phyloP scores from a whole-genome alignment of 1,140 invertebrate genomes.

The Nixonia krombeini region DNA sequence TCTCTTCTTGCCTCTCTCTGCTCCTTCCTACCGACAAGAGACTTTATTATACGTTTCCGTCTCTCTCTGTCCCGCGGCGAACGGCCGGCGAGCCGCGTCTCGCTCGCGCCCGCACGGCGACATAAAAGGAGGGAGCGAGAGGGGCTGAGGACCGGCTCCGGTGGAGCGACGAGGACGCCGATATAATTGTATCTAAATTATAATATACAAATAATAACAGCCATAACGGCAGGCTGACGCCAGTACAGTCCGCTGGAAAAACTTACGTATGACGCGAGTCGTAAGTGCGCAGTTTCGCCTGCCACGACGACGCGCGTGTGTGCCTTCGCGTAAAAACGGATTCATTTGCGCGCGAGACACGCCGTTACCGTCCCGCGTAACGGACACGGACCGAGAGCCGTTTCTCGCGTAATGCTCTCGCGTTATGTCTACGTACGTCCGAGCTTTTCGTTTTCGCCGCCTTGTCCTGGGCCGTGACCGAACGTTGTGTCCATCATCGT shows the following conservation, averaged over 20 bases:
- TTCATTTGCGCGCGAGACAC: not conserved
- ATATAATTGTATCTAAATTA: slow-evolving; percentile 74
- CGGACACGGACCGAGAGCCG: no score
- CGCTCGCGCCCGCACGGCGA: slow-evolving; percentile 22
- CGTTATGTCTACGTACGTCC: not conserved
- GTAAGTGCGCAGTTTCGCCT: slow-evolving; percentile 3
- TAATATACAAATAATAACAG: slow-evolving; percentile 74
- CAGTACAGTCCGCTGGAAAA: slow-evolving; percentile 67
- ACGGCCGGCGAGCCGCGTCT: slow-evolving; percentile 13
- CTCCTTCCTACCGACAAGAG: slow-evolving; percentile 44
- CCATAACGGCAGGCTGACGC: slow-evolving; percentile 69
- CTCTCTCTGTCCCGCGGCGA: slow-evolving; percentile 34
- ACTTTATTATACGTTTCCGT: slow-evolving; percentile 67
- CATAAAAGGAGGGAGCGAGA: slow-evolving; percentile 30
- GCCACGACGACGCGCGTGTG: not conserved
- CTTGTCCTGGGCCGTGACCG: not conserved
- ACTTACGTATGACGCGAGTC: slow-evolving; percentile 36
- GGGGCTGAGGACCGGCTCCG: slow-evolving; percentile 17
- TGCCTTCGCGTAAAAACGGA: not conserved
- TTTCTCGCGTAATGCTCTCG: no score
- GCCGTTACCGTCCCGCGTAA: no score
- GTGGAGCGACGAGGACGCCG: slow-evolving; percentile 56
- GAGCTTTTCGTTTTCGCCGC: not conserved
- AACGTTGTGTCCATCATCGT: no score
- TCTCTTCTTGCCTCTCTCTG: slow-evolving; percentile 41